Evolutionary conservation across 2,113 vertebrate species (phyloP), one percentile per base, ranked within the genome.

Genomic region (Australoheros scitulus): DNA sequence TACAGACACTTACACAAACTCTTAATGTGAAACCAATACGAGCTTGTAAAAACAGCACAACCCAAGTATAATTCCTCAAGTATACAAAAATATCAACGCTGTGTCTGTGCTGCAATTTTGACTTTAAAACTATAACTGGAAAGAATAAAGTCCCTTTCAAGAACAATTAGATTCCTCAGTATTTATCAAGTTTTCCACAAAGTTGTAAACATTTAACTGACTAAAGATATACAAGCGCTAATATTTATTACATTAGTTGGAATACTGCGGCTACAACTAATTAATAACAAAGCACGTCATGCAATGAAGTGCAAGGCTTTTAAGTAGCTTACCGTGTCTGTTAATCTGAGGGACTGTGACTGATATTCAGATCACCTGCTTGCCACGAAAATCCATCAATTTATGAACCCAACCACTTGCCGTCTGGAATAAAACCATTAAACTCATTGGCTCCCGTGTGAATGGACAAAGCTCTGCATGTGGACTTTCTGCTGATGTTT

Each of bases 271-370:
- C 65, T 52, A 72, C 29, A 72, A 72, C 13, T 5, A 72, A 52
- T 52, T 32, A 10, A 52, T 13, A 50, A 8, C 7, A 29, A 24
- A 70, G 24, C 1, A 0, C 11, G 29, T 70, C 24, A 17, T 20
- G 15, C 20, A 20, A 38, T 38, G 2, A 34, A 34, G 36, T 47
- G 2, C 14, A 15, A 47, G 11, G 9, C 3, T 65, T 41, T 43
- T 26, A 10, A 41, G 20, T 11, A 38, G 38, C 90, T 92, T 92
- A 93, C 92, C 92, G 90, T 80, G 50, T 52, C 65, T 72, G 22
- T 63, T 84, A 26, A n/a, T 83, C 36, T 43, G 22, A 14, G 7
- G 41, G 15, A 55, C 14, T 64, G 22, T 0, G 47, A 41, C 22
- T 80, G 24, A 76, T 20, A 61, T 64, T 24, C 77, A 34, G 6